A percentile compares a stretch with the other conserved stretches of the same genome.
These are phyloP conservation scores for Zalophus californianus DNA, from an alignment of 2,797 vertebrate genomes.

Conservation along the genomic window DNA sequence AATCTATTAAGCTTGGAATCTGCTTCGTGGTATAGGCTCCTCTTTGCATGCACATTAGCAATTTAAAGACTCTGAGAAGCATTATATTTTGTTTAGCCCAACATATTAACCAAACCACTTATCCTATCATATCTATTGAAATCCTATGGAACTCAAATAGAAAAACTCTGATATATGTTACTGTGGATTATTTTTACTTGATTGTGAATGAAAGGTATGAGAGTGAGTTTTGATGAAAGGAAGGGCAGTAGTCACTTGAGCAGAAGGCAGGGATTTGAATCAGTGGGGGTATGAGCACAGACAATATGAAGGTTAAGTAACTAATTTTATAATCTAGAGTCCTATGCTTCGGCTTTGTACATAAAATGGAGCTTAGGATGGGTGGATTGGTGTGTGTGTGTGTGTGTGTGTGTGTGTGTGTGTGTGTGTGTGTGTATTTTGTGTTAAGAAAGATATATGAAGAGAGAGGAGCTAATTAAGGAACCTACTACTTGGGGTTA, in stretches of 20 bases:
- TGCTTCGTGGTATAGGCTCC: not conserved
- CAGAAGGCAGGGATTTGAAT: not conserved
- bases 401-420: not conserved
- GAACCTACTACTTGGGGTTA: not conserved
- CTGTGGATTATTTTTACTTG: not conserved
- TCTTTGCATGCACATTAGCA: not conserved
- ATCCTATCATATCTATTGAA: not conserved
- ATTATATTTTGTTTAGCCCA: not conserved
- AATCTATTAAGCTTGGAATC: not conserved
- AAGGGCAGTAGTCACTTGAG: not conserved
- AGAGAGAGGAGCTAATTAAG: not conserved
- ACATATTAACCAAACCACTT: not conserved
- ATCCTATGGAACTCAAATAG: not conserved
- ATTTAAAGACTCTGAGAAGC: not conserved
- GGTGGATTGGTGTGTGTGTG: not conserved
- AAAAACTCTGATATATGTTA: not conserved
- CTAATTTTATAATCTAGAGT: not conserved
- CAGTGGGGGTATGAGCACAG: not conserved
- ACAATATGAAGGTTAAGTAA: not conserved
- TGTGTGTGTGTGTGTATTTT: not conserved
- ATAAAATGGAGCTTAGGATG: not conserved
- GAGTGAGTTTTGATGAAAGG: not conserved
- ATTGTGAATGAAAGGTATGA: not conserved
- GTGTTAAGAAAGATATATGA: not conserved
- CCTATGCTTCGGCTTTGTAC: not conserved